Evolutionary conservation across 2,113 vertebrate genomes (phyloP), one percentile per base, ranked within the genome.

Genomic region (Cinclus cinclus): DNA sequence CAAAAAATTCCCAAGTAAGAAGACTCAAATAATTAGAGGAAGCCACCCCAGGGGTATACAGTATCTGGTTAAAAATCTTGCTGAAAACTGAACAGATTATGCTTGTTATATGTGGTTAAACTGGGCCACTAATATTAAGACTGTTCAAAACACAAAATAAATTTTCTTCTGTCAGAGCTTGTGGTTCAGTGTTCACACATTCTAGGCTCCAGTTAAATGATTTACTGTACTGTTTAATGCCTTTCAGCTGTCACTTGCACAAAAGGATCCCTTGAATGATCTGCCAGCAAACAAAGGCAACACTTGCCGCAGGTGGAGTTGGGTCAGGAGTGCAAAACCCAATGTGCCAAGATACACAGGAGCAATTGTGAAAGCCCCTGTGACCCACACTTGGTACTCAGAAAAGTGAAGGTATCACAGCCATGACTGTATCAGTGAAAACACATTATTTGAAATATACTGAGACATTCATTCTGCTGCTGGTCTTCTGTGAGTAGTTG

Each of bases 161-260:
- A 87, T 94, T 89, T 86, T 93, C 58, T 93, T 94, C 87, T 35
- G 3, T 83, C 78, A 82, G 71, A 90, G 73, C 47, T 94, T 96
- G 95, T 85, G 95, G 93, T 92, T 96, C 2, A 0, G 49, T 80
- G 70, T 95, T 97, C 94, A 92, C 96, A 95, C 93, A 83, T 95
- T 91, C 83, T 94, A 92, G 70, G 77, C 59, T 93, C 74, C 82
- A 87, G 85, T 87, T 89, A 93, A 94, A 73, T 89, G 70, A 96
- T 94, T 96, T 96, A 96, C 78, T 95, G 87, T 62, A 50, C 33
- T 85, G 41, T 64, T 90, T 95, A 97, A 97, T 96, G 94, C 59
- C 67, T 96, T 97, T 96, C 97, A 94, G 73, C 85, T 97, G 92
- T 85, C 91, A 89, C 41, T 77, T 0, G 4, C 77, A 93, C 87